Percentiles rank a stretch among this genome's conserved stretches.
phyloP scores from a whole-genome alignment of 2,113 vertebrate species.

The Carettochelys insculpta region DNA sequence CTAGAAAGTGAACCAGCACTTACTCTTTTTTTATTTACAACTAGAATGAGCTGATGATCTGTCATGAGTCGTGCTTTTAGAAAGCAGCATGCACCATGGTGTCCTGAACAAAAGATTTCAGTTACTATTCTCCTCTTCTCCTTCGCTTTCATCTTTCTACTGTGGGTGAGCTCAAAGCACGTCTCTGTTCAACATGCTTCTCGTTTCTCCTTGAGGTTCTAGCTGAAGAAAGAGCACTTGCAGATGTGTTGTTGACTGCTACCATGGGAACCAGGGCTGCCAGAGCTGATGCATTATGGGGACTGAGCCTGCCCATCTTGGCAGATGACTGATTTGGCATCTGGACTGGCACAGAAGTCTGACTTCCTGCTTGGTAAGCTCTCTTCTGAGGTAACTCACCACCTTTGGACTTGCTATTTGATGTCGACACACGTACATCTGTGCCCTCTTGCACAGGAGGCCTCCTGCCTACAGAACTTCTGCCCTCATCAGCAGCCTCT shows the following conservation, averaged over 20 bases:
- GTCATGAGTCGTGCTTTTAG: slow-evolving; percentile 22
- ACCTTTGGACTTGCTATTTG: slow-evolving; percentile 21
- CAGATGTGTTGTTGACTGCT: not conserved
- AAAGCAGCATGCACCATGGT: slow-evolving; percentile 68
- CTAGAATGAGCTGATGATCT: not conserved
- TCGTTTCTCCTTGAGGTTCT: slow-evolving; percentile 67
- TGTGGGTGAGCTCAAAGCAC: slow-evolving; percentile 59
- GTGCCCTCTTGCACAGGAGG: not conserved
- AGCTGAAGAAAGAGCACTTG: slow-evolving; percentile 29
- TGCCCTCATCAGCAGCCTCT: slow-evolving; percentile 37
- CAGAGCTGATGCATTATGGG: not conserved
- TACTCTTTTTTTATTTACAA: slow-evolving; percentile 72
- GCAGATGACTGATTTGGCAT: slow-evolving; percentile 13
- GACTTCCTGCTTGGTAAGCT: slow-evolving; percentile 18
- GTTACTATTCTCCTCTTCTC: not conserved
- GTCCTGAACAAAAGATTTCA: slow-evolving; percentile 52
- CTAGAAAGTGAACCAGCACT: slow-evolving; percentile 97
- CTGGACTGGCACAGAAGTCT: slow-evolving; percentile 46
- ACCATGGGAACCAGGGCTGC: not conserved
- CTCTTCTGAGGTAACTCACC: slow-evolving; percentile 43
- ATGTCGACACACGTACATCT: not conserved
- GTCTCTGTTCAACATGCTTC: slow-evolving; percentile 63
- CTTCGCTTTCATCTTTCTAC: slow-evolving; percentile 82
- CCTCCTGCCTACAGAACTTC: slow-evolving; percentile 33
- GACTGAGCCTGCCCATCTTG: slow-evolving; percentile 1